These are phyloP conservation scores for Tipula confusa DNA, from an alignment of 2,888 invertebrate genomes.

Conservation along the genomic window DNA sequence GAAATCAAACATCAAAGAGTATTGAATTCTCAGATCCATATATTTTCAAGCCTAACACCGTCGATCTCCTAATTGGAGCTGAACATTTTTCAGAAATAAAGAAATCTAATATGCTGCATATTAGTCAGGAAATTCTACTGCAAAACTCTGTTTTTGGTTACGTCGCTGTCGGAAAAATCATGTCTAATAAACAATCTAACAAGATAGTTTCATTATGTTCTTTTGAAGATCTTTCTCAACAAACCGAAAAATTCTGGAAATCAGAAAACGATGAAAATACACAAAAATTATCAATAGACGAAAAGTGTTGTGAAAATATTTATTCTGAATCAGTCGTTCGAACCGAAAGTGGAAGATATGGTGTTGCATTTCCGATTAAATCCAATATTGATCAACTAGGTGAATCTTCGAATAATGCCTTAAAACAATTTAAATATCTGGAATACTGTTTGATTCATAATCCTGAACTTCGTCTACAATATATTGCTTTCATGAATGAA, in stretches of 20 bases:
- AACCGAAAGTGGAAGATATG: not conserved
- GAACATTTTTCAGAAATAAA: slow-evolving; percentile 14
- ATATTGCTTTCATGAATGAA: too few relatives aligned
- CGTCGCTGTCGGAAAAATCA: too few relatives aligned
- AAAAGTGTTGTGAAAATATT: not conserved
- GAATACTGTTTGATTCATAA: too few relatives aligned
- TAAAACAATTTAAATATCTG: not conserved
- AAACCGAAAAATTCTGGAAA: slow-evolving; percentile 29
- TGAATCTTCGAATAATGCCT: too few relatives aligned
- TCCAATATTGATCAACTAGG: too few relatives aligned
- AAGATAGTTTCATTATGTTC: too few relatives aligned
- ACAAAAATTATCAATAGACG: not conserved
- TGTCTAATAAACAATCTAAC: too few relatives aligned
- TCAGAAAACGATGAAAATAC: not conserved
- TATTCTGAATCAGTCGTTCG: not conserved
- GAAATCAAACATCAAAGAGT: too few relatives aligned
- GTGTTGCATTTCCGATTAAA: not conserved
- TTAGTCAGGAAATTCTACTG: not conserved
- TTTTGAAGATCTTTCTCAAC: not conserved
- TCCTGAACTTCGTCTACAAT: too few relatives aligned
- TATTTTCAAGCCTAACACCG: not conserved
- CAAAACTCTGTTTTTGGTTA: too few relatives aligned
- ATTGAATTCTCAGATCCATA: slow-evolving; percentile 26
- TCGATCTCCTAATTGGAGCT: slow-evolving; percentile 30
- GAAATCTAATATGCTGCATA: not conserved